A percentile compares a stretch with the other conserved stretches of the same genome.
Evolutionary conservation across 1,140 invertebrate genomes (phyloP).

Genomic region (Drosophila cardini): DNA sequence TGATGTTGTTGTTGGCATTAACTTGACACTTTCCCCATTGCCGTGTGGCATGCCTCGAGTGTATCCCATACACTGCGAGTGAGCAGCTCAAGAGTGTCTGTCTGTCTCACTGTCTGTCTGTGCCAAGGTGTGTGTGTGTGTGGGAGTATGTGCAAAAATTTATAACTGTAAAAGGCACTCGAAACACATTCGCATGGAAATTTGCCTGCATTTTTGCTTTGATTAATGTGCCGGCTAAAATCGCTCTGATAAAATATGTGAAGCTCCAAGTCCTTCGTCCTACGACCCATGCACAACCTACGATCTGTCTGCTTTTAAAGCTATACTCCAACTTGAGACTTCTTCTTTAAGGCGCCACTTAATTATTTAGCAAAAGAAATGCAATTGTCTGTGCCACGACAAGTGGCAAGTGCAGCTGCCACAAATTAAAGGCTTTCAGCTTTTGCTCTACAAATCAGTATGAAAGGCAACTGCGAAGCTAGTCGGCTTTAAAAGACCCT

Average conservation of each 20-base stretch:
- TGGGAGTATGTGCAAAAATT: constrained; percentile 54
- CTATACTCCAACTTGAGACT: constrained; percentile 1
- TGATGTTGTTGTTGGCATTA: constrained; percentile 70
- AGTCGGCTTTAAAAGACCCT: no score
- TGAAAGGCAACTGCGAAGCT: no score
- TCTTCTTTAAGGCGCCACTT: constrained; percentile 37
- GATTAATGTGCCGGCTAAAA: constrained; percentile 77
- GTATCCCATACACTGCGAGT: constrained; percentile 25
- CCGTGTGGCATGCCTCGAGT: constrained; percentile 62
- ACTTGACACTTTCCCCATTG: constrained; percentile 79
- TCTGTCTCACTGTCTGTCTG: constrained; percentile 34
- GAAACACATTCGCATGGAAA: constrained; percentile 78
- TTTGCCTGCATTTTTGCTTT: constrained; percentile 69
- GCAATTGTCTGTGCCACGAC: constrained; percentile 35
- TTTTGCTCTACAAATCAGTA: background rate
- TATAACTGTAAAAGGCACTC: constrained; percentile 79
- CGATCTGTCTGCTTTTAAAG: constrained; percentile 11
- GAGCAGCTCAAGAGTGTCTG: constrained; percentile 34
- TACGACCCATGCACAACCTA: background rate
- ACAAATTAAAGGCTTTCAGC: background rate
- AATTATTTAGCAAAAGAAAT: constrained; percentile 42
- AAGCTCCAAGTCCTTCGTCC: constrained; percentile 5
- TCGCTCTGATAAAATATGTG: constrained; percentile 76
- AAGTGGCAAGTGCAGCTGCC: constrained; percentile 1
- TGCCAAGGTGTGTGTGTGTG: constrained; percentile 22